Percentiles rank a stretch among this genome's conserved stretches.
These are phyloP conservation scores for Eptesicus fuscus DNA, from an alignment of 2,113 vertebrate species.

Conservation along the genomic window DNA sequence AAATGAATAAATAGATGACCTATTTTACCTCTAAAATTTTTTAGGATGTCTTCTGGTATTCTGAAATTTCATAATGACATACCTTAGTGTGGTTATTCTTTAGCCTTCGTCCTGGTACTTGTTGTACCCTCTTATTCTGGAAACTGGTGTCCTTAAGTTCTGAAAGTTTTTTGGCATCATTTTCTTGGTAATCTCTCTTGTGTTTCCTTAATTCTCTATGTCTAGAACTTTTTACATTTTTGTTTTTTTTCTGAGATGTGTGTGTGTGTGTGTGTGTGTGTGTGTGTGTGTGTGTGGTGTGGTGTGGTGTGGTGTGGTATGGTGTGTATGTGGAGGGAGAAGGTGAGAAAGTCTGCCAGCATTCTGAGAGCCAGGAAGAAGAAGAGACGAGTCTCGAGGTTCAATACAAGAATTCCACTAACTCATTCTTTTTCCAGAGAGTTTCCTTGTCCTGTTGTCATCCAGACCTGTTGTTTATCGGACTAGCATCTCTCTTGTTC, in stretches of 20 bases:
- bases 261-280: too few species aligned
- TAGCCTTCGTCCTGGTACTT: background rate
- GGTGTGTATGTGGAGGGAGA: rapidly evolving
- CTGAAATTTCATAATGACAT: background rate
- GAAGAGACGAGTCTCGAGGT: background rate
- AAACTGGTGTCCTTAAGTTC: background rate
- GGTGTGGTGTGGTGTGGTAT: background rate
- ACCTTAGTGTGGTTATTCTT: background rate
- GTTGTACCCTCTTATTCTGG: background rate
- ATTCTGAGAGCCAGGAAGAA: background rate
- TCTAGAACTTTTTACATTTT: background rate
- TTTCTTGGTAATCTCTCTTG: background rate
- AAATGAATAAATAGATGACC: background rate
- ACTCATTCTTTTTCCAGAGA: background rate
- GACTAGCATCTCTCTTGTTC: background rate
- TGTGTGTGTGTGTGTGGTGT: too few species aligned
- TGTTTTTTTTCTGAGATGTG: background rate
- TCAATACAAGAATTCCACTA: background rate
- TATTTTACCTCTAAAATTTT: background rate
- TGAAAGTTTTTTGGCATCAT: background rate
- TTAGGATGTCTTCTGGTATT: background rate
- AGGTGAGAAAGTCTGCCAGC: background rate
- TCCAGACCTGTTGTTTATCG: background rate
- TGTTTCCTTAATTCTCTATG: background rate
- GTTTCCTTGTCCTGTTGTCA: background rate